Percentiles rank a stretch among this genome's conserved stretches.
These are phyloP conservation scores for Stichodactyla mertensii DNA, from an alignment of 64 coral and sea anemone genomes.

Conservation along the genomic window DNA sequence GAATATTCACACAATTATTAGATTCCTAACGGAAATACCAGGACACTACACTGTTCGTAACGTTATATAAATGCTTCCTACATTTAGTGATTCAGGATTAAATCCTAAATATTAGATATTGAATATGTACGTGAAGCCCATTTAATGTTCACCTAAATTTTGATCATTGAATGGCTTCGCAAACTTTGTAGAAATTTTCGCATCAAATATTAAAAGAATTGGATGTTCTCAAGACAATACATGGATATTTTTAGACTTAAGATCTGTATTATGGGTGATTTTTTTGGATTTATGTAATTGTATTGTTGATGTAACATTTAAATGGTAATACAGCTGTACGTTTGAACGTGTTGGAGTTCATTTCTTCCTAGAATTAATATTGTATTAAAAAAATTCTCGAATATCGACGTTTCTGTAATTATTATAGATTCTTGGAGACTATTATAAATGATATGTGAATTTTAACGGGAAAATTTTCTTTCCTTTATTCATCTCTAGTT, in stretches of 20 bases:
- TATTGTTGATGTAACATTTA: background rate
- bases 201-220: background rate
- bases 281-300: background rate
- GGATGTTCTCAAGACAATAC: background rate
- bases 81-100: background rate
- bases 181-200: background rate
- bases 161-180: background rate
- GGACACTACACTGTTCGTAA: background rate
- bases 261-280: background rate
- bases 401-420: too few relatives aligned
- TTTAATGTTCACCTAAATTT: background rate
- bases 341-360: background rate
- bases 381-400: too few relatives aligned
- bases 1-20: background rate
- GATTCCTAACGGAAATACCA: background rate
- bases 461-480: too few relatives aligned
- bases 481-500: too few relatives aligned
- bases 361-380: background rate
- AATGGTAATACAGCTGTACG: background rate
- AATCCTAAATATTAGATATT: background rate
- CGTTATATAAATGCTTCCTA: background rate
- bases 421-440: too few relatives aligned
- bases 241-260: slow-evolving; percentile 5
- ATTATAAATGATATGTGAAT: too few relatives aligned
- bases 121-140: background rate